A percentile compares a stretch with the other conserved stretches of the same genome.
These are phyloP conservation scores for Tragulus kanchil DNA, from an alignment of 2,113 vertebrate genomes.

Conservation along the genomic window DNA sequence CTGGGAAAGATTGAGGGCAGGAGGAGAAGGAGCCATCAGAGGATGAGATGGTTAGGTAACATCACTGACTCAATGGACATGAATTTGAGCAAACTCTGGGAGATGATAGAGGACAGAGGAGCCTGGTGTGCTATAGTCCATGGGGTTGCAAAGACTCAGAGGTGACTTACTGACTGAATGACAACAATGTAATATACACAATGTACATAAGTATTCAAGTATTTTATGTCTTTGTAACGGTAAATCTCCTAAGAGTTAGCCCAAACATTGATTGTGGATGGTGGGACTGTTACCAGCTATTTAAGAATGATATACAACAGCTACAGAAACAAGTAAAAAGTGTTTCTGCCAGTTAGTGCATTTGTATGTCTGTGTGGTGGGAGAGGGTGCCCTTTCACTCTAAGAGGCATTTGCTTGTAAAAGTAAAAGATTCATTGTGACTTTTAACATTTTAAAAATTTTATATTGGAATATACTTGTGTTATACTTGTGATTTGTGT, in stretches of 20 bases:
- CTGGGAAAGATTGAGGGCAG: not conserved
- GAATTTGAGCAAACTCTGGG: not conserved
- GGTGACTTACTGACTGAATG: not conserved
- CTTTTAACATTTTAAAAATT: not conserved
- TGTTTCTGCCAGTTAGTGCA: not conserved
- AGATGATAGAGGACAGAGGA: not conserved
- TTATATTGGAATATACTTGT: not conserved
- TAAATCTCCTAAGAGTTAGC: not conserved
- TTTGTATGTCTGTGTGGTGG: not conserved
- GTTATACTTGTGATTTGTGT: too few species aligned
- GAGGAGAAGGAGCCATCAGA: not conserved
- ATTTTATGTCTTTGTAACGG: not conserved
- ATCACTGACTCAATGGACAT: not conserved
- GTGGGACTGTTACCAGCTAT: not conserved
- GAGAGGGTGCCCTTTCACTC: not conserved
- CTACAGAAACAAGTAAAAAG: not conserved
- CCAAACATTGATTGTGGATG: not conserved
- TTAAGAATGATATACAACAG: not conserved
- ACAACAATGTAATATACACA: not conserved
- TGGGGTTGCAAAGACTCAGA: not conserved
- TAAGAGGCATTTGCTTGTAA: constrained; percentile 19
- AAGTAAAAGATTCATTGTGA: not conserved
- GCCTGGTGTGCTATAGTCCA: not conserved
- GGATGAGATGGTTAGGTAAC: not conserved
- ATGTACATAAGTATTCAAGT: not conserved